Evolutionary conservation across 2,113 vertebrate genomes (phyloP), one percentile per base, ranked within the genome.

Genomic region (Myotis lucifugus): DNA sequence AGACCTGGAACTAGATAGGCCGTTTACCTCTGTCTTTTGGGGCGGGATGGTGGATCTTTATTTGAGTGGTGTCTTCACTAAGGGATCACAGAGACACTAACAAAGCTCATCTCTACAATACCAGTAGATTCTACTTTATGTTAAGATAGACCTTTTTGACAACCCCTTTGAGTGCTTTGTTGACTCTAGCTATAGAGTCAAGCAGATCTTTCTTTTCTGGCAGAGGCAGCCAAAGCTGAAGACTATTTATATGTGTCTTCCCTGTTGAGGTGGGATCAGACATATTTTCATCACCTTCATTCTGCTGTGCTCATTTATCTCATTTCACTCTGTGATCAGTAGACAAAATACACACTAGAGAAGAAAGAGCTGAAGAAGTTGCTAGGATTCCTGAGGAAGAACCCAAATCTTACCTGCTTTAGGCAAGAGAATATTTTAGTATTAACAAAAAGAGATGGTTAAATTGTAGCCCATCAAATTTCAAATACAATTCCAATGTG

Each of bases 401-500:
- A 79, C 11, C 81, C 54, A 27, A 87, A 93, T 61, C 37, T 70
- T 83, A 25, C 67, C 42, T 64, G 70, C 69, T 76, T 88, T 78
- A 82, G 50, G 27, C 19, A 96, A 91, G 27, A 88, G 70, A 84
- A 74, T 8, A 70, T 92, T 89, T 90, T 70, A 95, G n/a, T 96
- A 72, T 69, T 93, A 95, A 93, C 50, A 15, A 77, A 85, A 96
- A 96, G 34, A 88, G 25, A 81, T 61, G 67, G 88, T 72, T 88
- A 96, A 85, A 96, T 77, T 78, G n/a, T 54, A 95, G 69, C 37
- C 67, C 72, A 94, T 34, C 34, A 87, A 96, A 93, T 66, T 90
- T 91, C 52, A 81, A 94, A 91, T 50, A 67, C 3, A 91, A 37
- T 77, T 86, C 78, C 82, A 70, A 86, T 64, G 23, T 46, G 1